These are phyloP conservation scores for Akabosia matsudoensis DNA, from an alignment of 1,140 invertebrate species.

Conservation along the genomic window DNA sequence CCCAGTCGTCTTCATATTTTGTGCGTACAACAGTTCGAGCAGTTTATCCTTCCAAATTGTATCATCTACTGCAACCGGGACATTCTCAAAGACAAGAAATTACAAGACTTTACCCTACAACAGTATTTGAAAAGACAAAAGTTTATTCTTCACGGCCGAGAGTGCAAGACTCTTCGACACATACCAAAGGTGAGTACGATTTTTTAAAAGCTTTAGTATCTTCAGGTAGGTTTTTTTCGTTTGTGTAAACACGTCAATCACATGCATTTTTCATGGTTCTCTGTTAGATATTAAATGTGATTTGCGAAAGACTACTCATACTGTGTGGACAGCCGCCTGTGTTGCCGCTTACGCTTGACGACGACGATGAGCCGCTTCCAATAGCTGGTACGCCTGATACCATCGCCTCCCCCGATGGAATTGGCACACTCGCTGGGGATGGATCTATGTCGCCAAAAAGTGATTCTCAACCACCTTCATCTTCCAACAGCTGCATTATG, in stretches of 20 bases:
- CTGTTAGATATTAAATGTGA: constrained; percentile 67
- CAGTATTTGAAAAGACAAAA: constrained; percentile 71
- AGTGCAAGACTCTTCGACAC: constrained; percentile 70
- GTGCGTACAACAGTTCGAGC: constrained; percentile 76
- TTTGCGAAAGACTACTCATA: constrained; percentile 72
- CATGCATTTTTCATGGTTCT: neutral
- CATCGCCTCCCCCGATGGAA: constrained; percentile 27
- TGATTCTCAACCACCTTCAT: constrained; percentile 19
- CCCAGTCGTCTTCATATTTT: constrained; percentile 78
- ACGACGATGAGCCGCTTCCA: constrained; percentile 32
- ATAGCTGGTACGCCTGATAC: constrained; percentile 38
- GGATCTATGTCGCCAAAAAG: constrained; percentile 8
- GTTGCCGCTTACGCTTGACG: constrained; percentile 30
- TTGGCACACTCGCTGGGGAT: neutral
- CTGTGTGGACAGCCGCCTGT: constrained; percentile 56
- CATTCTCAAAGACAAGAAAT: constrained; percentile 56
- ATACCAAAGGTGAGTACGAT: constrained; percentile 67
- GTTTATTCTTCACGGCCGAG: constrained; percentile 72
- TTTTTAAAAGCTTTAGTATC: no score
- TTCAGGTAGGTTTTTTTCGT: no score
- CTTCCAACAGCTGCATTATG: constrained; percentile 23
- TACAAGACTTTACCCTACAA: constrained; percentile 63
- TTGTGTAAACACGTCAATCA: no score
- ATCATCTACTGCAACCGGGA: constrained; percentile 65
- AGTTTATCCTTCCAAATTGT: constrained; percentile 74